These are phyloP conservation scores for Panagrolaimus sp. DNA, from an alignment of 1,140 invertebrate species.

Conservation along the genomic window DNA sequence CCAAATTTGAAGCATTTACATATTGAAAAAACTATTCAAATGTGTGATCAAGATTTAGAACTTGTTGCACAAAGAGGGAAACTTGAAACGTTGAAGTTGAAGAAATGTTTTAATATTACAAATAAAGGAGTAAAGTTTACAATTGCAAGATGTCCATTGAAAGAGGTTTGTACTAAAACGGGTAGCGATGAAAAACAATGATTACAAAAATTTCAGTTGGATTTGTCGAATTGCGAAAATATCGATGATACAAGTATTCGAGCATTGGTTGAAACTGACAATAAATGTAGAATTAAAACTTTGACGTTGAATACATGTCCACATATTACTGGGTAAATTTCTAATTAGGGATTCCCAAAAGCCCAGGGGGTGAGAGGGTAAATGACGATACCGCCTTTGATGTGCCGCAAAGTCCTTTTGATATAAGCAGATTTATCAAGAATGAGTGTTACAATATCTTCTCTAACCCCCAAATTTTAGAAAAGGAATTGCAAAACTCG, in stretches of 20 bases:
- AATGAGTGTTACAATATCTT: too few species aligned
- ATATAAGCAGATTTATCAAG: too few species aligned
- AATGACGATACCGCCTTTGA: too few species aligned
- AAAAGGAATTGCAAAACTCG: neutral
- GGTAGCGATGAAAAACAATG: too few species aligned
- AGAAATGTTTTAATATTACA: conserved; percentile 25
- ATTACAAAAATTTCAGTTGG: conserved; percentile 25
- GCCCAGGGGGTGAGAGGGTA: too few species aligned
- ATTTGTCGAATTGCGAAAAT: conserved; percentile 25
- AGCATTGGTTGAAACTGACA: neutral
- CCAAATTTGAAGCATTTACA: conserved; percentile 12
- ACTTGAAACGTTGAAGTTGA: conserved; percentile 16
- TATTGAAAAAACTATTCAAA: conserved; percentile 22
- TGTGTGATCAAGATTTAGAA: conserved; percentile 29
- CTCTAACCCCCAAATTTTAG: neutral
- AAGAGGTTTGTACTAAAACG: conserved; percentile 18
- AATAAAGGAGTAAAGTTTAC: conserved; percentile 19
- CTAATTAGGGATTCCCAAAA: neutral
- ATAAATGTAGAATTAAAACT: neutral
- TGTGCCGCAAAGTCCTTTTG: too few species aligned
- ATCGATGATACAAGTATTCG: conserved; percentile 14
- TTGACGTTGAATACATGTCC: conserved; percentile 3
- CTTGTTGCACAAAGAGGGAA: conserved; percentile 16
- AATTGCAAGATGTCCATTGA: conserved; percentile 15
- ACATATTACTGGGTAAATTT: conserved; percentile 3